These are phyloP conservation scores for Helleia helle DNA, from an alignment of 2,888 invertebrate genomes.

Conservation along the genomic window DNA sequence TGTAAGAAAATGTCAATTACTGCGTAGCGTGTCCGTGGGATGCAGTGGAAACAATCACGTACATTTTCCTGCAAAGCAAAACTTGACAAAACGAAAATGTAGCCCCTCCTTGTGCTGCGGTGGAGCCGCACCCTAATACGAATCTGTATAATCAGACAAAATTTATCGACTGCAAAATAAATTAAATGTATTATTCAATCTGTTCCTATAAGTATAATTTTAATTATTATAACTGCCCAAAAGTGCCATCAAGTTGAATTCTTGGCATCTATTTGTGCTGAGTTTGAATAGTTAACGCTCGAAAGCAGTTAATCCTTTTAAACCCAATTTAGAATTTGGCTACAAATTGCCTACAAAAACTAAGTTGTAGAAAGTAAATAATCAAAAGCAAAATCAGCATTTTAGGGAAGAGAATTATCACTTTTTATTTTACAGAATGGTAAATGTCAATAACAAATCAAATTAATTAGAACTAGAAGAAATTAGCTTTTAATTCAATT, in stretches of 20 bases:
- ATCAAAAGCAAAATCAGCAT: slow-evolving; percentile 1
- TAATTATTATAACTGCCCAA: slow-evolving; percentile 5
- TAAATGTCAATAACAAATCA: no score
- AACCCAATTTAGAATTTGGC: slow-evolving; percentile 2
- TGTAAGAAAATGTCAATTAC: no score
- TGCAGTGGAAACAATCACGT: no score
- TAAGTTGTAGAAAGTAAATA: no score
- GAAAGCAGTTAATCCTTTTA: slow-evolving; percentile 8
- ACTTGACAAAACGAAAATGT: no score
- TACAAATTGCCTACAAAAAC: slow-evolving; percentile 3
- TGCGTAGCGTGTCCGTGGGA: no score
- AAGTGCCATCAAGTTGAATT: not conserved
- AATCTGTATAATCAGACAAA: no score
- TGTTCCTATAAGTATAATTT: slow-evolving; percentile 1
- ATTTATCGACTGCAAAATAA: not conserved
- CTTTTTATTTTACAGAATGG: no score
- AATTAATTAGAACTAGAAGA: not conserved
- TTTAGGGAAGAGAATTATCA: no score
- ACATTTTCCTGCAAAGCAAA: no score
- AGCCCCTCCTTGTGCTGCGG: no score
- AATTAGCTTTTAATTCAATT: not conserved
- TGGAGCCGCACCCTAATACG: no score
- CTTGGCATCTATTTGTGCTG: slow-evolving; percentile 8
- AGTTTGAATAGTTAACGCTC: slow-evolving; percentile 7
- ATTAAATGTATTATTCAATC: not conserved